phyloP scores from a whole-genome alignment of 2,797 vertebrate genomes.

The Nyctibius grandis region DNA sequence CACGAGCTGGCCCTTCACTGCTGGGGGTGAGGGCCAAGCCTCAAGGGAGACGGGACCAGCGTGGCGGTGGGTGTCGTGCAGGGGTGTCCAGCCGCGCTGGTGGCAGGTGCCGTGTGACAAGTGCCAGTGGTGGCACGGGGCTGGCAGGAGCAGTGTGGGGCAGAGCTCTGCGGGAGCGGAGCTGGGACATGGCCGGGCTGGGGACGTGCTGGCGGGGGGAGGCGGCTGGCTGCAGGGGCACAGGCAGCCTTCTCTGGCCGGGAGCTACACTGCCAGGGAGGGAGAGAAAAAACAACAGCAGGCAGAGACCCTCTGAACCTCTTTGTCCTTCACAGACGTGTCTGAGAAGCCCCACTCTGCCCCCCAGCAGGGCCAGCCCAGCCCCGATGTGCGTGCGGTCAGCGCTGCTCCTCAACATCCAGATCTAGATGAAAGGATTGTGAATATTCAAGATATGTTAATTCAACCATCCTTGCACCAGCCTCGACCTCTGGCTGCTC shows the following conservation, averaged over 20 bases:
- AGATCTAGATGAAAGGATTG: neutral
- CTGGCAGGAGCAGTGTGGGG: neutral
- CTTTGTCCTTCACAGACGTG: neutral
- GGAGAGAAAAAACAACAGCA: fast-evolving
- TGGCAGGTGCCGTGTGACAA: fast-evolving
- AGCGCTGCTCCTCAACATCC: neutral
- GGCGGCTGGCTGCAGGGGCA: neutral
- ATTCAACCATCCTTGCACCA: neutral
- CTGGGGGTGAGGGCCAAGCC: neutral
- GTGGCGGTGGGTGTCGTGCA: fast-evolving
- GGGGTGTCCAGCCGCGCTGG: fast-evolving
- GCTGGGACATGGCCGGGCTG: neutral
- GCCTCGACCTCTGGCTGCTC: neutral
- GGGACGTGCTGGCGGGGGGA: fast-evolving
- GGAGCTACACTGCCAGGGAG: neutral
- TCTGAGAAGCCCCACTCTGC: neutral
- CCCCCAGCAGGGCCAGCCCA: neutral
- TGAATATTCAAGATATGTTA: neutral
- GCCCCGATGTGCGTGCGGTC: neutral
- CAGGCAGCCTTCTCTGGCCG: neutral
- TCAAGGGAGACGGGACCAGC: fast-evolving
- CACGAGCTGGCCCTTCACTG: fast-evolving
- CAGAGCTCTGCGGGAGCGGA: neutral
- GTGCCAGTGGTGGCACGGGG: neutral
- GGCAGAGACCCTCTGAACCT: neutral